These are phyloP conservation scores for Chrysina gloriosa DNA, from an alignment of 2,888 invertebrate species.

Conservation along the genomic window DNA sequence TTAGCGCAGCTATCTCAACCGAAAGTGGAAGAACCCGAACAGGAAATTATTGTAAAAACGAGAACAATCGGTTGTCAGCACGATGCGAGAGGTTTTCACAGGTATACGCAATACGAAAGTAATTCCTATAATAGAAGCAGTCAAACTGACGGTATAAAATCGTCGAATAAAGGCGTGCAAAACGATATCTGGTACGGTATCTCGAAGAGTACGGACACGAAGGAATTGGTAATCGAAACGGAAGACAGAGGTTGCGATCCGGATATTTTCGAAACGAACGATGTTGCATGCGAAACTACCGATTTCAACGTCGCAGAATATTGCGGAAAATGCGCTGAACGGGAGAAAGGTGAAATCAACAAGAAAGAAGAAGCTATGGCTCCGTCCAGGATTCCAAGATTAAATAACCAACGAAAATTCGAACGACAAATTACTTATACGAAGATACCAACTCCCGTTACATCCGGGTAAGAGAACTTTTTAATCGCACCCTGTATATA, in stretches of 20 bases:
- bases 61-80: constrained; percentile 67
- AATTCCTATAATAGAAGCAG: constrained; percentile 56
- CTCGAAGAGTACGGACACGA: constrained; percentile 59
- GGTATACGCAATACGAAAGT: constrained; percentile 53
- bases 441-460: constrained; percentile 54
- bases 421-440: constrained; percentile 64
- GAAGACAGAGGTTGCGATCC: constrained; percentile 45
- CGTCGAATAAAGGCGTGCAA: constrained; percentile 57
- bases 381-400: constrained; percentile 61
- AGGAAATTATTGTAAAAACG: constrained; percentile 56
- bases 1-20: constrained; percentile 25
- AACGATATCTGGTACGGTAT: constrained; percentile 50
- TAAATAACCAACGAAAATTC: constrained; percentile 61
- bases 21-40: not conserved
- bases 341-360: constrained; percentile 52
- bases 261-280: constrained; percentile 53
- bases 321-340: constrained; percentile 56
- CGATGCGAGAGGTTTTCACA: constrained; percentile 49
- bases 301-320: constrained; percentile 17
- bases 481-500: constrained; percentile 29
- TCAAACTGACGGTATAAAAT: constrained; percentile 57
- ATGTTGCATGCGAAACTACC: constrained; percentile 53
- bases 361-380: constrained; percentile 53
- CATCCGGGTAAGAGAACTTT: constrained; percentile 48
- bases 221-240: constrained; percentile 52